Conservation (phyloP, 2,797 vertebrate genomes). For the Gila robusta region DNA sequence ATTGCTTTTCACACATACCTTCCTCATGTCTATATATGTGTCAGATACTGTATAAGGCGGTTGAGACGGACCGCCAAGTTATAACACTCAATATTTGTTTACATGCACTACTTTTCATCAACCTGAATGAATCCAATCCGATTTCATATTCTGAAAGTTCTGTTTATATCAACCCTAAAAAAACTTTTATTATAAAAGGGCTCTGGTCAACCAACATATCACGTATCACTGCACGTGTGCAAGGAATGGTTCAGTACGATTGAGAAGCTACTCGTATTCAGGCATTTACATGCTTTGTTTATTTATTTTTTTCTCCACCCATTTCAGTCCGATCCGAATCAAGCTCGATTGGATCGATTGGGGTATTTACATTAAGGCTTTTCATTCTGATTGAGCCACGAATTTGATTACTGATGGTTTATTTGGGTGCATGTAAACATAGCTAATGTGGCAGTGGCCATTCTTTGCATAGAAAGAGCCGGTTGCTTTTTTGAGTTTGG, state of each 20-base stretch:
- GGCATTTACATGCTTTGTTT: not conserved
- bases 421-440: not conserved
- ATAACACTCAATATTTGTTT: not conserved
- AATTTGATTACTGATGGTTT: constrained; percentile 17
- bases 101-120: not conserved
- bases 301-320: not conserved
- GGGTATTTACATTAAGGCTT: not conserved
- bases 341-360: not conserved
- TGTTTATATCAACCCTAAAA: not conserved
- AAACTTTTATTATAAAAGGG: too few relatives aligned
- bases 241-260: too few relatives aligned
- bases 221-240: too few relatives aligned
- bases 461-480: not conserved
- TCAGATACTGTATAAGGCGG: not conserved
- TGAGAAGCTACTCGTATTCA: not conserved
- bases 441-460: not conserved
- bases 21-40: constrained; percentile 34
- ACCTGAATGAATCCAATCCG: not conserved
- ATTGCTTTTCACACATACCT: not conserved
- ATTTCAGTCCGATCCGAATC: not conserved
- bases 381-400: not conserved
- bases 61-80: not conserved
- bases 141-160: too few relatives aligned
- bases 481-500: too few relatives aligned
- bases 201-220: too few relatives aligned